A percentile compares a stretch with the other conserved stretches of the same genome.
Conservation (phyloP, 2,113 vertebrate species). For the Dromas ardeola region DNA sequence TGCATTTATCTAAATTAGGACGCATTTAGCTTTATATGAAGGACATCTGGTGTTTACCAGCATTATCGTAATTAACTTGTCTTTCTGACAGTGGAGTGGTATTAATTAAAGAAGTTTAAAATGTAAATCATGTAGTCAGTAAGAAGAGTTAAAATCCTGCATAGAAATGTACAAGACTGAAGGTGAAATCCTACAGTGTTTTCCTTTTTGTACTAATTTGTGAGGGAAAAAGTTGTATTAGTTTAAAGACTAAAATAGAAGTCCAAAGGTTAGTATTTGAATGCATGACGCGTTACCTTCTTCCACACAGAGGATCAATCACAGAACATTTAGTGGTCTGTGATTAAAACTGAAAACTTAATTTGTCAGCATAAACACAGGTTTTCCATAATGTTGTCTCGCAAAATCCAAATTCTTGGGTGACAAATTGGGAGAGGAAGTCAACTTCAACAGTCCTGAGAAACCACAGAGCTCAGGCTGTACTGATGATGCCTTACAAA, state of each 20-base stretch:
- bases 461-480: neutral
- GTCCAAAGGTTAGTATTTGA: neutral
- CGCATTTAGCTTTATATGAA: neutral
- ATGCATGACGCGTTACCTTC: neutral
- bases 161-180: neutral
- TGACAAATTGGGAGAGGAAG: neutral
- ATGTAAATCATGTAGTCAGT: neutral
- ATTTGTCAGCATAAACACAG: neutral
- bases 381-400: neutral
- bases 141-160: neutral
- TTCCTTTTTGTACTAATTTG: neutral
- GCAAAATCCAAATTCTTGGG: neutral
- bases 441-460: neutral
- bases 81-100: neutral
- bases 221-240: neutral
- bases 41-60: neutral
- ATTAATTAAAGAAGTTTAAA: neutral
- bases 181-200: neutral
- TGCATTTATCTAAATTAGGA: neutral
- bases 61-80: neutral
- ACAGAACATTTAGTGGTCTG: neutral
- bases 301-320: neutral
- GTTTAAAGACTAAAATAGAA: neutral
- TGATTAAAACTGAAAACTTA: neutral
- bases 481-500: neutral